Conservation (phyloP, 2,888 invertebrate genomes). For the Lagria hirta region DNA sequence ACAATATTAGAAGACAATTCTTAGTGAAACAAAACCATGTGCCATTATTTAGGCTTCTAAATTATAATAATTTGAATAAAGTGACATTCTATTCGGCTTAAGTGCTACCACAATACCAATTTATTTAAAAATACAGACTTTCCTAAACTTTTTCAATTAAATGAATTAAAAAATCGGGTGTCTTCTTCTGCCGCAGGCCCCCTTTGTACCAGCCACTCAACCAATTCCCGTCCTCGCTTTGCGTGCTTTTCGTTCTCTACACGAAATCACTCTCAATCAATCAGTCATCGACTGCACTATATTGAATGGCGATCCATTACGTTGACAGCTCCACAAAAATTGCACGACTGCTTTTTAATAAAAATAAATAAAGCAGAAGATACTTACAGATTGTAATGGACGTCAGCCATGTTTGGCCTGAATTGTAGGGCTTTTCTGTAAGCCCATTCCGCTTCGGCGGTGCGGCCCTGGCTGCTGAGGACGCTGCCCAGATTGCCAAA, state of each 20-base stretch:
- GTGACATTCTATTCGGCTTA: too few species aligned
- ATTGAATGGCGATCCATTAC: slow-evolving; percentile 40
- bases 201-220: slow-evolving; percentile 43
- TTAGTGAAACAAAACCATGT: too few species aligned
- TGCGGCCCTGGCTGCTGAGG: slow-evolving; percentile 83
- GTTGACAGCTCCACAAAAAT: slow-evolving; percentile 29
- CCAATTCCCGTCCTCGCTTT: slow-evolving; percentile 38
- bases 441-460: slow-evolving; percentile 86
- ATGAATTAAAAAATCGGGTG: too few species aligned
- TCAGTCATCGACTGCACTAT: slow-evolving; percentile 39
- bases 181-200: too few species aligned
- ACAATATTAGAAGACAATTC: too few species aligned
- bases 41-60: too few species aligned
- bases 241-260: slow-evolving; percentile 37
- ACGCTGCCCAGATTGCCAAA: slow-evolving; percentile 97
- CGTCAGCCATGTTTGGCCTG: slow-evolving; percentile 97
- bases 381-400: slow-evolving; percentile 98
- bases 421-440: slow-evolving; percentile 87
- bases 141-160: too few species aligned
- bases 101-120: too few species aligned
- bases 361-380: slow-evolving; percentile 32
- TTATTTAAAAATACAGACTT: too few species aligned
- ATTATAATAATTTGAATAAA: too few species aligned
- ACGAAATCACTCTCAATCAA: slow-evolving; percentile 43
- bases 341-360: slow-evolving; percentile 28